These are phyloP conservation scores for Polydrusus tereticollis DNA, from an alignment of 2,888 invertebrate genomes.

Conservation along the genomic window DNA sequence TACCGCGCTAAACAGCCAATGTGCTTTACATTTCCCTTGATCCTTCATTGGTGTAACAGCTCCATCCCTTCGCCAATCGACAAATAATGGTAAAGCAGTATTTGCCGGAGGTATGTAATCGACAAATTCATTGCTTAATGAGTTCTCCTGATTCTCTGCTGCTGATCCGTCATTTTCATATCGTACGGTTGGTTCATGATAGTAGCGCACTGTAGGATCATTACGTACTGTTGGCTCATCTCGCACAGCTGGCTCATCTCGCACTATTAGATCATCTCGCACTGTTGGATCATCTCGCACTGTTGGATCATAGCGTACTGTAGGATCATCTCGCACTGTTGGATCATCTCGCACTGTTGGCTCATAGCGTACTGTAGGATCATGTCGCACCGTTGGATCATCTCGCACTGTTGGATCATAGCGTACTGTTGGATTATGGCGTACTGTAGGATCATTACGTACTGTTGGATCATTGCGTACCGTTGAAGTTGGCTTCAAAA, in stretches of 20 bases:
- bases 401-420: neutral
- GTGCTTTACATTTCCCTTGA: conserved; percentile 2
- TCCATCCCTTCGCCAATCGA: conserved; percentile 3
- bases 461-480: neutral
- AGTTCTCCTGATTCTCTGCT: neutral
- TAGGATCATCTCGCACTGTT: neutral
- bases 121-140: neutral
- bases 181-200: neutral
- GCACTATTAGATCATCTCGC: neutral
- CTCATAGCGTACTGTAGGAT: neutral
- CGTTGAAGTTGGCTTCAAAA: too few relatives aligned
- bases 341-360: neutral
- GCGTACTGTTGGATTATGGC: neutral
- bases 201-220: neutral
- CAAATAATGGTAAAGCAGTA: neutral
- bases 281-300: neutral
- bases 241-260: neutral
- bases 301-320: neutral
- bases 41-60: conserved; percentile 17
- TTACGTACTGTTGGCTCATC: neutral
- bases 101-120: neutral
- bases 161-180: neutral
- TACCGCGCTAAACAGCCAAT: conserved; percentile 20
- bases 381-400: neutral
- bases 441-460: neutral